phyloP scores from a whole-genome alignment of 2,113 vertebrate genomes.

The Bettongia penicillata region DNA sequence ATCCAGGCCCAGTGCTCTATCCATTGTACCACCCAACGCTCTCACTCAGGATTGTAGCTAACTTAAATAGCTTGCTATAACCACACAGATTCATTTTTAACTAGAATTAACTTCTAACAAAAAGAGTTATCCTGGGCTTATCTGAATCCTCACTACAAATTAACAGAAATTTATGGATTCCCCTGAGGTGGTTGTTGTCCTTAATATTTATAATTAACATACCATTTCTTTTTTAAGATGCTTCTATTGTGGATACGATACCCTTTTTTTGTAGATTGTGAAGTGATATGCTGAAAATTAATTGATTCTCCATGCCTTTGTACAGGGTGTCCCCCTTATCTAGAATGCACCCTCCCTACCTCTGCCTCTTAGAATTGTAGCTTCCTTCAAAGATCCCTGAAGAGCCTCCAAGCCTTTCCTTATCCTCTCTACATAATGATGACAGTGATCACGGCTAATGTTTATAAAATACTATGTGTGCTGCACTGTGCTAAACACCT shows the following conservation, averaged over 20 bases:
- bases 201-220: constrained; percentile 36
- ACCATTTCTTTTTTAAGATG: constrained; percentile 10
- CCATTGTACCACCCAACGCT: background rate
- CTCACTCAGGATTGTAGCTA: background rate
- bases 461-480: background rate
- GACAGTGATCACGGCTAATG: background rate
- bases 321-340: background rate
- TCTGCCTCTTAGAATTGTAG: background rate
- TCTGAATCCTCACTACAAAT: constrained; percentile 1
- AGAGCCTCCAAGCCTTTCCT: background rate
- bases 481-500: background rate
- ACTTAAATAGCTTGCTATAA: constrained; percentile 30
- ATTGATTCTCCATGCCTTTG: background rate
- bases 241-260: constrained; percentile 33
- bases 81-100: constrained; percentile 18
- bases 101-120: constrained; percentile 25
- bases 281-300: constrained; percentile 15
- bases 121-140: constrained; percentile 29
- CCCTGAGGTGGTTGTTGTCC: constrained; percentile 33
- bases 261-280: constrained; percentile 1
- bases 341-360: background rate
- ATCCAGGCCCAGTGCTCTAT: background rate
- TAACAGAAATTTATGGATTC: constrained; percentile 37
- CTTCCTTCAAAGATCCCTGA: background rate
- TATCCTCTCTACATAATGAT: background rate